These are phyloP conservation scores for Drosophila sulfurigaster DNA, from an alignment of 1,140 invertebrate genomes.

Conservation along the genomic window DNA sequence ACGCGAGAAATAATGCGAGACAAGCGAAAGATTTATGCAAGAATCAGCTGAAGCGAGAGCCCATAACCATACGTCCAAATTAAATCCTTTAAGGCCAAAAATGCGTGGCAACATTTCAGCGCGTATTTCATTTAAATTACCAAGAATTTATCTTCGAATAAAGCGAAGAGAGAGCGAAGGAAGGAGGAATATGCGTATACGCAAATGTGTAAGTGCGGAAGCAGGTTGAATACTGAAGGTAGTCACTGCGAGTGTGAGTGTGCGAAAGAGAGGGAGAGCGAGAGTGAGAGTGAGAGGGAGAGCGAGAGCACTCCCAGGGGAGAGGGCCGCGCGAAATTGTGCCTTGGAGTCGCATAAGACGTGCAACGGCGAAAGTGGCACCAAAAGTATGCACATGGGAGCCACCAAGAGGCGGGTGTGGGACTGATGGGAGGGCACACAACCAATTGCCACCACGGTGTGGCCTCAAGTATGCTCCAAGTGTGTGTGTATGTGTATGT, in stretches of 20 bases:
- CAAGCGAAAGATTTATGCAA: constrained; percentile 39
- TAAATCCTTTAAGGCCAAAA: constrained; percentile 74
- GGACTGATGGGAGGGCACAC: neutral
- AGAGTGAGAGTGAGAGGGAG: neutral
- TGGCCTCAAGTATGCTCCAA: neutral
- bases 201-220: constrained; percentile 44
- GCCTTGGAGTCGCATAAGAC: constrained; percentile 80
- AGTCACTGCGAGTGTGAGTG: neutral
- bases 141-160: constrained; percentile 63
- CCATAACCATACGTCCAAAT: constrained; percentile 75
- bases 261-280: neutral
- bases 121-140: constrained; percentile 79
- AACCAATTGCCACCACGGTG: constrained; percentile 38
- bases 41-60: neutral
- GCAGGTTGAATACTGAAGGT: neutral
- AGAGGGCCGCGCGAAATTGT: constrained; percentile 68
- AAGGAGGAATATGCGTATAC: constrained; percentile 11
- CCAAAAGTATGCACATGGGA: constrained; percentile 81
- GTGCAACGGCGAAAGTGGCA: constrained; percentile 58
- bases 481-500: constrained; percentile 36
- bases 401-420: constrained; percentile 58
- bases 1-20: constrained; percentile 3
- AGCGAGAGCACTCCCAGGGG: constrained; percentile 47
- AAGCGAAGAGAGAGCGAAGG: neutral
- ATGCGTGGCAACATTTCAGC: constrained; percentile 57